phyloP scores from a whole-genome alignment of 2,888 invertebrate genomes.

The Celastrina argiolus region DNA sequence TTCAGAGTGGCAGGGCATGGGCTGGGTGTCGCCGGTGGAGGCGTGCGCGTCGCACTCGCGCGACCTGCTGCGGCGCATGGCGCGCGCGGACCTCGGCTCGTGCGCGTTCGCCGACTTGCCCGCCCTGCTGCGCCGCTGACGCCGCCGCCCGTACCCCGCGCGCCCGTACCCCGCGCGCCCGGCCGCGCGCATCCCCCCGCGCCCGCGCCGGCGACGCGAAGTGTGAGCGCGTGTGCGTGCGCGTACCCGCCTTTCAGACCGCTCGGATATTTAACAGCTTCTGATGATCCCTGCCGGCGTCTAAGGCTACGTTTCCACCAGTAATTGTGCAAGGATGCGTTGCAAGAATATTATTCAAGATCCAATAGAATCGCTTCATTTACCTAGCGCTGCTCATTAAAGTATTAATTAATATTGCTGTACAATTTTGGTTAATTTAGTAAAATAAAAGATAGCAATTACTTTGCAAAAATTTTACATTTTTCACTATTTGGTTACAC shows the following conservation, averaged over 20 bases:
- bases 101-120: conserved; percentile 96
- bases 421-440: no score
- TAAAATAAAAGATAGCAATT: no score
- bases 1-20: conserved; percentile 93
- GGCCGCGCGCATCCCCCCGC: conserved; percentile 23
- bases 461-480: no score
- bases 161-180: conserved; percentile 27
- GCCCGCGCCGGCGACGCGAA: not conserved
- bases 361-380: no score
- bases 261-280: not conserved
- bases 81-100: conserved; percentile 91
- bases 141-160: conserved; percentile 40
- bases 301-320: no score
- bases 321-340: no score
- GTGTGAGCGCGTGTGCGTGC: not conserved
- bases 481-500: no score
- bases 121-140: conserved; percentile 86
- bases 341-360: no score
- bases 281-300: not conserved
- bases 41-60: conserved; percentile 94
- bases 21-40: conserved; percentile 94
- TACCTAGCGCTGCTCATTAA: no score
- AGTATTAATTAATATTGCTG: no score
- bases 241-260: not conserved
- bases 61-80: conserved; percentile 93